phyloP scores from a whole-genome alignment of 2,797 vertebrate genomes.

The Neosilurus mollespiculum region DNA sequence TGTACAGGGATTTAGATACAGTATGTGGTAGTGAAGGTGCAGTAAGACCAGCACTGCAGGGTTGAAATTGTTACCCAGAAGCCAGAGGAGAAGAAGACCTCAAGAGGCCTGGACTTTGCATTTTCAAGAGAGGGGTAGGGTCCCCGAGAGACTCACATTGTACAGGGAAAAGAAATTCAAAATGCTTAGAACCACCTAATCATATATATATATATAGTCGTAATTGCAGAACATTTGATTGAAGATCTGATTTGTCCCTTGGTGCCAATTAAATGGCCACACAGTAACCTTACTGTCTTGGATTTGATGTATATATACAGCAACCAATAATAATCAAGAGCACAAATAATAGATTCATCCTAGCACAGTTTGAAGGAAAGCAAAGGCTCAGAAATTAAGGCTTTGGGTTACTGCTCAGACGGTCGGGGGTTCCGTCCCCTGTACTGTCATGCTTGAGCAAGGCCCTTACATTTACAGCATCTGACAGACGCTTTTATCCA shows the following conservation, averaged over 20 bases:
- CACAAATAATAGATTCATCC: background rate
- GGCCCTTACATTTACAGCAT: too few species aligned
- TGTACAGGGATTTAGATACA: background rate
- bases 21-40: background rate
- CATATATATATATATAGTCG: background rate
- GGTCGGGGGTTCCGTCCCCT: too few species aligned
- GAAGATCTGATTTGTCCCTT: background rate
- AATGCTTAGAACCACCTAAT: background rate
- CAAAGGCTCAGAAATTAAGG: too few species aligned
- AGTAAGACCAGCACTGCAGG: background rate
- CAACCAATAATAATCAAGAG: background rate
- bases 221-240: background rate
- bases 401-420: too few species aligned
- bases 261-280: background rate
- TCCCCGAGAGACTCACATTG: background rate
- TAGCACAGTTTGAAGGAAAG: background rate
- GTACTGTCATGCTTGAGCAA: too few species aligned
- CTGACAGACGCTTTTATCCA: too few species aligned
- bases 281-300: background rate
- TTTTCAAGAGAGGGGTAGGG: constrained; percentile 39
- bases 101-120: constrained; percentile 41
- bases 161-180: constrained; percentile 1
- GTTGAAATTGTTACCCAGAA: constrained; percentile 24
- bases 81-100: constrained; percentile 36
- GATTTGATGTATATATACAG: background rate